Conservation (phyloP, 2,888 invertebrate genomes). For the Branchellion lobata region DNA sequence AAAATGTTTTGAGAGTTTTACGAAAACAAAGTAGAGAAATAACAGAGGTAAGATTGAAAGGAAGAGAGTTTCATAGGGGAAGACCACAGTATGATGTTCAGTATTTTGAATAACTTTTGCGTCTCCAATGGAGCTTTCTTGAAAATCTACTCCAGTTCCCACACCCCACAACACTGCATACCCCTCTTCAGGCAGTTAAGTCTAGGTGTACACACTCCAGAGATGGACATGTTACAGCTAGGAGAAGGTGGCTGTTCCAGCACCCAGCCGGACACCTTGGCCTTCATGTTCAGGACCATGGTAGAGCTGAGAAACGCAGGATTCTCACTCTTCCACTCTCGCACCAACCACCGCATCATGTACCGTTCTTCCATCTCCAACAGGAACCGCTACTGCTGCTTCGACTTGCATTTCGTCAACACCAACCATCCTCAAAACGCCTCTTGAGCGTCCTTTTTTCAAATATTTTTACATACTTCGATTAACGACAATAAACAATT, state of each 20-base stretch:
- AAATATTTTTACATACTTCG: not conserved
- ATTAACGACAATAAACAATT: not conserved
- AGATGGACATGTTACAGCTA: slow-evolving; percentile 50
- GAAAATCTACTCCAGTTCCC: too few relatives aligned
- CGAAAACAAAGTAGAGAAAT: too few relatives aligned
- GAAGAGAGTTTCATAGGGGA: too few relatives aligned
- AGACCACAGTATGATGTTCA: too few relatives aligned
- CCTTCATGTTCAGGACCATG: slow-evolving; percentile 51
- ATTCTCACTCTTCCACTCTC: slow-evolving; percentile 49
- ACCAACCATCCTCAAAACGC: slow-evolving; percentile 48
- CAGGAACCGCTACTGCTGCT: slow-evolving; percentile 51
- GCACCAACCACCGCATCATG: slow-evolving; percentile 51
- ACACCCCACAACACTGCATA: too few relatives aligned
- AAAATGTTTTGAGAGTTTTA: too few relatives aligned
- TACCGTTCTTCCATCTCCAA: slow-evolving; percentile 50
- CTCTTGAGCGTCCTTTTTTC: not conserved
- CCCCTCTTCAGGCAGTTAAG: slow-evolving; percentile 49
- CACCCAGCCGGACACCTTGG: slow-evolving; percentile 49
- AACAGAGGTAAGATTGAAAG: too few relatives aligned
- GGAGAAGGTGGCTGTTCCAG: slow-evolving; percentile 51
- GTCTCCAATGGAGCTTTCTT: too few relatives aligned
- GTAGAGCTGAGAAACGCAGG: slow-evolving; percentile 50
- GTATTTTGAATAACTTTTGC: too few relatives aligned
- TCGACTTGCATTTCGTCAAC: slow-evolving; percentile 53
- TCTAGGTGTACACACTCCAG: slow-evolving; percentile 53